Conservation (phyloP, 2,888 invertebrate species). For the Cerceris rybyensis region DNA sequence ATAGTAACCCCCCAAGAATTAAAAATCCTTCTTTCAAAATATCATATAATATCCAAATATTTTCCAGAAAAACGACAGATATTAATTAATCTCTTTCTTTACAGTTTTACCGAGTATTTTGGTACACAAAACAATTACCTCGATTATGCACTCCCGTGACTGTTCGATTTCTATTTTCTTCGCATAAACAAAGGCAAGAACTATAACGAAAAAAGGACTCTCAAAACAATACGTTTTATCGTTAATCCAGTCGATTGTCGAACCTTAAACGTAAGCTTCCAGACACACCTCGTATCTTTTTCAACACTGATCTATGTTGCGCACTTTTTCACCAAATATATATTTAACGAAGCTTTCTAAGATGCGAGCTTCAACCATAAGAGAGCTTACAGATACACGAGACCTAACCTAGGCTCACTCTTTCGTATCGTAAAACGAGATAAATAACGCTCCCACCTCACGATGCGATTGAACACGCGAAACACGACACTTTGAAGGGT, state of each 20-base stretch:
- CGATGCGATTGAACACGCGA: constrained; percentile 20
- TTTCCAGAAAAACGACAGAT: not conserved
- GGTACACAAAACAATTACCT: too few species aligned
- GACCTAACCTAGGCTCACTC: constrained; percentile 39
- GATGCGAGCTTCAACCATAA: not conserved
- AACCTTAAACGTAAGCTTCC: not conserved
- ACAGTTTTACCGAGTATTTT: too few species aligned
- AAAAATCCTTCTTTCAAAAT: not conserved
- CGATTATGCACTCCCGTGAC: too few species aligned
- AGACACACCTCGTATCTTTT: not conserved
- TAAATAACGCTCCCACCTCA: constrained; percentile 20
- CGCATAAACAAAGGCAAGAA: too few species aligned
- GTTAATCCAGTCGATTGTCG: not conserved
- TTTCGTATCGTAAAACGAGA: constrained; percentile 32
- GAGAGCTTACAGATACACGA: constrained; percentile 25
- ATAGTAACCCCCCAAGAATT: not conserved
- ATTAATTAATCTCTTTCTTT: not conserved
- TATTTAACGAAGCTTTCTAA: not conserved
- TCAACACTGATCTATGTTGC: not conserved
- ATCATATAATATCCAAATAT: not conserved
- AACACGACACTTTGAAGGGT: constrained; percentile 3
- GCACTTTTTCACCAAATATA: not conserved
- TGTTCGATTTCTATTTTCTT: too few species aligned
- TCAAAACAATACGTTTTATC: too few species aligned
- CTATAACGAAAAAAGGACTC: too few species aligned